Evolutionary conservation across 2,113 vertebrate species (phyloP).

Genomic region (Tenebrosternarchus preto): DNA sequence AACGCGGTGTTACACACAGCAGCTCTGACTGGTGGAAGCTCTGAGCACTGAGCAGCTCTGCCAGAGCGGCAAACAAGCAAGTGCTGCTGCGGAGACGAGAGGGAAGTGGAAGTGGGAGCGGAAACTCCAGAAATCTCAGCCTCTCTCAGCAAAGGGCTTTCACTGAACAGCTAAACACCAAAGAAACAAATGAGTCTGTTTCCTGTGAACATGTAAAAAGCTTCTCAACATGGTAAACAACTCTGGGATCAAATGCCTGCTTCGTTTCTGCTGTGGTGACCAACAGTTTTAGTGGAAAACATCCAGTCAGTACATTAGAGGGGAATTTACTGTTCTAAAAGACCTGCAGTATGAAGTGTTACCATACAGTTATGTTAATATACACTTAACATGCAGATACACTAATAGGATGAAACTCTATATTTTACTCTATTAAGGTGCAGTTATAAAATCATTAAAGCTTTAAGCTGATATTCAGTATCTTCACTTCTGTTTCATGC

Average conservation of each 20-base stretch:
- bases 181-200: too few species aligned
- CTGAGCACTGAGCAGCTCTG: too few species aligned
- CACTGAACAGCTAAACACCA: too few species aligned
- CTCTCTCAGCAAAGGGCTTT: too few species aligned
- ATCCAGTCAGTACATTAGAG: too few species aligned
- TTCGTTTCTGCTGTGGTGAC: background rate
- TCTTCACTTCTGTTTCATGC: constrained; percentile 51
- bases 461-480: constrained; percentile 38
- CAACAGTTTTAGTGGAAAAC: too few species aligned
- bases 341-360: background rate
- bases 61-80: constrained; percentile 30
- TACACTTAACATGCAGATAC: background rate
- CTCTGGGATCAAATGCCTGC: constrained; percentile 10
- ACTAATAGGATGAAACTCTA: background rate
- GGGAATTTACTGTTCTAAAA: background rate
- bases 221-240: constrained; percentile 17
- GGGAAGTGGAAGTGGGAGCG: too few species aligned
- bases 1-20: too few species aligned
- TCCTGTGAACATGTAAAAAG: constrained; percentile 27
- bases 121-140: too few species aligned
- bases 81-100: too few species aligned
- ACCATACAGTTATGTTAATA: background rate
- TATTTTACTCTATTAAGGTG: background rate
- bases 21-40: too few species aligned
- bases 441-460: background rate